A percentile compares a stretch with the other conserved stretches of the same genome.
Evolutionary conservation across 2,888 invertebrate genomes (phyloP).

Genomic region (Crossocerus cetratus): DNA sequence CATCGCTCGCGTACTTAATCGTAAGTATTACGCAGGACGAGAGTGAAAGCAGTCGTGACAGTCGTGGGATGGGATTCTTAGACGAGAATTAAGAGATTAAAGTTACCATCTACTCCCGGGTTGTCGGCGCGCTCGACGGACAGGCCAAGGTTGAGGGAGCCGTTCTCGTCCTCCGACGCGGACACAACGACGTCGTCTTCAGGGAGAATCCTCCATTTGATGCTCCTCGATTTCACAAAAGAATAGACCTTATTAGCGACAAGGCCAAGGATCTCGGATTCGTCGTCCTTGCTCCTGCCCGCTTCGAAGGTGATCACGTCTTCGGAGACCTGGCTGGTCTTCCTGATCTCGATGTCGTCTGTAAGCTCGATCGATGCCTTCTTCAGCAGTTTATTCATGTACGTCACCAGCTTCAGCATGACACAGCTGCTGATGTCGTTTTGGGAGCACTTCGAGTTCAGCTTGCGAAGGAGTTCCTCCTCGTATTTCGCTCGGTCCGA

Average conservation of each 20-base stretch:
- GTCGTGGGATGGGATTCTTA: not conserved
- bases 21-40: not conserved
- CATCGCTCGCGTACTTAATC: not conserved
- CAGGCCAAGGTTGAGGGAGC: conserved; percentile 84
- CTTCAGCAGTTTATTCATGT: conserved; percentile 88
- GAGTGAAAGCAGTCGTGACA: not conserved
- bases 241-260: conserved; percentile 87
- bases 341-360: conserved; percentile 87
- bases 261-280: conserved; percentile 80
- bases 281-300: conserved; percentile 80
- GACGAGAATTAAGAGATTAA: not conserved
- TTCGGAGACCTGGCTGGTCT: conserved; percentile 78
- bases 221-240: conserved; percentile 86
- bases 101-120: conserved; percentile 69
- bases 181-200: conserved; percentile 88
- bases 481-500: conserved; percentile 78
- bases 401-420: conserved; percentile 89
- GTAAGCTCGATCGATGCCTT: conserved; percentile 88
- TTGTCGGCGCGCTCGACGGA: conserved; percentile 84
- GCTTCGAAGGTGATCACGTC: conserved; percentile 81
- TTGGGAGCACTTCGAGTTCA: conserved; percentile 87
- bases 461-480: conserved; percentile 85
- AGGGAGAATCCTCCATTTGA: conserved; percentile 88
- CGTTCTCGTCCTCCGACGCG: conserved; percentile 83
- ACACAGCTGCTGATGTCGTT: conserved; percentile 89